These are phyloP conservation scores for Todiramphus saurophagus DNA, from an alignment of 2,113 vertebrate species.

Conservation along the genomic window DNA sequence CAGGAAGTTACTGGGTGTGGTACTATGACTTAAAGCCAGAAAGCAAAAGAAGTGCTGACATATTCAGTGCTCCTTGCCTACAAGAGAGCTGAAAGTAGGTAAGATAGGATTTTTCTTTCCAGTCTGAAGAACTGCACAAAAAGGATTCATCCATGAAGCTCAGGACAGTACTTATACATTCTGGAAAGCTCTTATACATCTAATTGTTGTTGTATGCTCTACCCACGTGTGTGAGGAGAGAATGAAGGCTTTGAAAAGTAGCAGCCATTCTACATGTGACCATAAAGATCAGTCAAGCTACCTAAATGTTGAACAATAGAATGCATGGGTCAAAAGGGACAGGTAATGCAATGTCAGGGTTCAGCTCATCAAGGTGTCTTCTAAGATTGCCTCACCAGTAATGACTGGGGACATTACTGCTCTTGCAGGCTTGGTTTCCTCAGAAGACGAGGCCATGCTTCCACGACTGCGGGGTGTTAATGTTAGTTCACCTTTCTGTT, in stretches of 20 bases:
- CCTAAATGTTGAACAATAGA: not conserved
- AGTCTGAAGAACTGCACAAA: not conserved
- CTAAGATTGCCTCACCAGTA: not conserved
- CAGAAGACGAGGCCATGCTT: not conserved
- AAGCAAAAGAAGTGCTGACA: not conserved
- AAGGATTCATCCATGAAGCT: not conserved
- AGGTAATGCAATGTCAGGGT: not conserved
- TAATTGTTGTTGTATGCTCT: not conserved
- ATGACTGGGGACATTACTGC: not conserved
- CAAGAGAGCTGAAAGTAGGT: not conserved
- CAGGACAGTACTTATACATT: not conserved
- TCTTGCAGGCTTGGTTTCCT: not conserved
- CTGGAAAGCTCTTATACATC: not conserved
- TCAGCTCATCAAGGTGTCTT: fast-evolving
- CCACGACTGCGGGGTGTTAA: fast-evolving
- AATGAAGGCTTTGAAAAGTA: not conserved
- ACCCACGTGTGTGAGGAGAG: not conserved
- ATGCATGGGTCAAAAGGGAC: not conserved
- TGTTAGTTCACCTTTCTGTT: not conserved
- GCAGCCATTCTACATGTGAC: not conserved
- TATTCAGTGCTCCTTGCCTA: not conserved
- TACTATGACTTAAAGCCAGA: not conserved
- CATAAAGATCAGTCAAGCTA: not conserved
- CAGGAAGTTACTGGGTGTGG: not conserved
- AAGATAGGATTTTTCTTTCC: not conserved